A percentile compares a stretch with the other conserved stretches of the same genome.
phyloP scores from a whole-genome alignment of 2,888 invertebrate species.

The Plagodis dolabraria region DNA sequence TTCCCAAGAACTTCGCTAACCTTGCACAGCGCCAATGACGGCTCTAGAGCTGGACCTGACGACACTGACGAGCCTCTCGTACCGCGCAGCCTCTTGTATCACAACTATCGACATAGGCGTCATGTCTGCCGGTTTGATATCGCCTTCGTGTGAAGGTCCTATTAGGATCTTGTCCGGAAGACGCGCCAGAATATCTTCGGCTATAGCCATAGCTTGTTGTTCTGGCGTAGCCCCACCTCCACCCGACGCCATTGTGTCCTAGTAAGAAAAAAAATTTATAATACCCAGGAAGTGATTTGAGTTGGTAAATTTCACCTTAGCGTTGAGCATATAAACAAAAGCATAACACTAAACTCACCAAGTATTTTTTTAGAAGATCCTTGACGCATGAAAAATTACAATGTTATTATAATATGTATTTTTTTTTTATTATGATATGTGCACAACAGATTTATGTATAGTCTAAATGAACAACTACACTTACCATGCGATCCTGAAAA shows the following conservation, averaged over 20 bases:
- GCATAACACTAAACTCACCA: slow-evolving; percentile 61
- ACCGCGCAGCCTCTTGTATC: slow-evolving; percentile 93
- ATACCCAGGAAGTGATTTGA: not conserved
- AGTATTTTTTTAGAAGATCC: slow-evolving; percentile 76
- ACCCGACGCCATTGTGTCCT: slow-evolving; percentile 87
- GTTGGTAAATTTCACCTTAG: not conserved
- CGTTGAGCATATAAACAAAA: not conserved
- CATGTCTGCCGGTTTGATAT: slow-evolving; percentile 91
- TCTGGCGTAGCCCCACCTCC: slow-evolving; percentile 89
- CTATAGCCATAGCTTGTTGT: slow-evolving; percentile 91
- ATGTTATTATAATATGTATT: slow-evolving; percentile 8
- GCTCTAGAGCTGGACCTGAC: slow-evolving; percentile 90
- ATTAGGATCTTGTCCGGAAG: slow-evolving; percentile 89
- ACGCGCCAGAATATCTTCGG: slow-evolving; percentile 90
- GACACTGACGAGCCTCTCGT: slow-evolving; percentile 89
- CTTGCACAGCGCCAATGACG: slow-evolving; percentile 94
- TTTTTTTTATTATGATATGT: slow-evolving; percentile 31
- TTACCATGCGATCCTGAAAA: slow-evolving; percentile 75
- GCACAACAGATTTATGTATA: not conserved
- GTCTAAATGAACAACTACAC: slow-evolving; percentile 38
- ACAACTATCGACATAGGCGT: slow-evolving; percentile 97
- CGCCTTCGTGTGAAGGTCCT: slow-evolving; percentile 87
- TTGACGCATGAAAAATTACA: slow-evolving; percentile 60
- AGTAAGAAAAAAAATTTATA: slow-evolving; percentile 2
- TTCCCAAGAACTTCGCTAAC: slow-evolving; percentile 63